Conservation (phyloP, 2,113 vertebrate species). For the Perca flavescens region DNA sequence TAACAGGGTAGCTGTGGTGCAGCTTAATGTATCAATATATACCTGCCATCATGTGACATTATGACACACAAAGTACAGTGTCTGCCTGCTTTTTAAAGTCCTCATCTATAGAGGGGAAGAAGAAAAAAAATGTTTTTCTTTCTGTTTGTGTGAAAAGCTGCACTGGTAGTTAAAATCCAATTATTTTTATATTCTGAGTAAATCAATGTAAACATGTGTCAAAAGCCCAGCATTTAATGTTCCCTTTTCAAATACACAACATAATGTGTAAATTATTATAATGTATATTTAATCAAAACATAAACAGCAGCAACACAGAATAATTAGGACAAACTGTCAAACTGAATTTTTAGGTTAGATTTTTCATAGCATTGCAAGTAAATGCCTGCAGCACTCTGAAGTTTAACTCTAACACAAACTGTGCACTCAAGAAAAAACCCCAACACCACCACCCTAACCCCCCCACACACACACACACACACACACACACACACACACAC, state of each 20-base stretch:
- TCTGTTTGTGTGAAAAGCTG: slow-evolving; percentile 8
- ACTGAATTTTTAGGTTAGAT: background rate
- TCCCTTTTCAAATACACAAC: background rate
- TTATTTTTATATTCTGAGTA: background rate
- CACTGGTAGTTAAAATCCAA: slow-evolving; percentile 1
- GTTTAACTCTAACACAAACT: background rate
- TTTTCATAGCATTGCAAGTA: background rate
- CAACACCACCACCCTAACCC: too few species aligned
- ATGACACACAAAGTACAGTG: background rate
- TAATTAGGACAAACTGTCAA: background rate
- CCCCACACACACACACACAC: background rate
- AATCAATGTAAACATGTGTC: slow-evolving; percentile 5
- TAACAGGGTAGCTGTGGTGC: slow-evolving; percentile 23
- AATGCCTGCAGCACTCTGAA: background rate
- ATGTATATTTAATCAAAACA: background rate
- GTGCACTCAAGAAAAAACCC: background rate
- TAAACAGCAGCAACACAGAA: background rate
- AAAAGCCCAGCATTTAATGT: slow-evolving; percentile 10
- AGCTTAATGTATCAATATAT: slow-evolving; percentile 18
- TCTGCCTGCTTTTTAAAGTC: background rate
- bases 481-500: slow-evolving; percentile 9
- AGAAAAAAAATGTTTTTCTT: background rate
- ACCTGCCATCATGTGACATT: background rate
- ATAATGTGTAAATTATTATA: background rate
- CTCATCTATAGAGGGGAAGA: background rate